Evolutionary conservation across 2,888 invertebrate species (phyloP).

Genomic region (Dryobota labecula): DNA sequence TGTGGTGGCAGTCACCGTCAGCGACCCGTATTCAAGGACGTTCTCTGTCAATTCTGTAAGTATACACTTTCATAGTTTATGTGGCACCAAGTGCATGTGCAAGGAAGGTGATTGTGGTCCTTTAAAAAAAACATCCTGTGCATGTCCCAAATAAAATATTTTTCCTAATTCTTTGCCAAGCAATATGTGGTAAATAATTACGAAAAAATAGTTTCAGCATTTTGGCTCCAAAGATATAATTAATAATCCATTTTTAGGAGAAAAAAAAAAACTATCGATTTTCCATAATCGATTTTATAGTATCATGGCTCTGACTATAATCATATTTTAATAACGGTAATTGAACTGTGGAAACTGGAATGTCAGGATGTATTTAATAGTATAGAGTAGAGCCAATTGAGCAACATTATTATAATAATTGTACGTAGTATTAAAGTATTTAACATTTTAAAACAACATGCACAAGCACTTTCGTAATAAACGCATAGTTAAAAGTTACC

Average conservation of each 20-base stretch:
- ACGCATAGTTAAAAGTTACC: no score
- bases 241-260: no score
- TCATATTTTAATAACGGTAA: not conserved
- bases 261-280: no score
- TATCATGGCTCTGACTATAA: not conserved
- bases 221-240: no score
- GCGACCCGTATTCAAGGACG: slow-evolving; percentile 59
- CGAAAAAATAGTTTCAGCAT: no score
- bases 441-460: not conserved
- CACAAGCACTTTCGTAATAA: no score
- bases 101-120: slow-evolving; percentile 93
- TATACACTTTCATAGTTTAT: not conserved
- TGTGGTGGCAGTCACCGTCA: slow-evolving; percentile 80
- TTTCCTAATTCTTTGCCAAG: no score
- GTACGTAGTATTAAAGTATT: not conserved
- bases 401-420: not conserved
- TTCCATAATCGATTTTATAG: no score
- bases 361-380: not conserved
- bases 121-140: no score
- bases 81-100: slow-evolving; percentile 93
- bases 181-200: no score
- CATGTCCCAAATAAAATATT: no score
- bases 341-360: slow-evolving; percentile 1
- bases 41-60: slow-evolving; percentile 90
- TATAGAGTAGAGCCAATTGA: not conserved